Base-by-base conservation (phyloP, 2,797 vertebrate genomes). In the Lagorchestes hirsutus region DNA sequence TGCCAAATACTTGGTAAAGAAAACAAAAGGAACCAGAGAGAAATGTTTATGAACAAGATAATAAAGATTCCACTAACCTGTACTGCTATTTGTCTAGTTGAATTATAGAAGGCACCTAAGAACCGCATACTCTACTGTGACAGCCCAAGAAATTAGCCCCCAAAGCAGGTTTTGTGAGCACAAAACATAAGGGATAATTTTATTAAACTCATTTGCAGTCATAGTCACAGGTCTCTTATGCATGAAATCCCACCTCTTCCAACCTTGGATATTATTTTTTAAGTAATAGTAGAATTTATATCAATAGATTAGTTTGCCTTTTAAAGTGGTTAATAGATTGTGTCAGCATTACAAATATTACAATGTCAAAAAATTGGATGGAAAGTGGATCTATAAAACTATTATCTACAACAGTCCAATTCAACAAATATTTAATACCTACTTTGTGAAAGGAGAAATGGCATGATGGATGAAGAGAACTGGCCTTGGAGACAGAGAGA, bases 21-120 rank as follows among this genome's bases (percentile, higher is more conserved):
- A 95, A 95, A 96, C 92, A 98, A 96, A 98, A 98, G 96, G 96
- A 97, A 22, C 46, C 58, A 92, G 59, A 97, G 92, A 31, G 96
- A 93, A 96, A 62, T 56, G 94, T 74, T 91, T 93, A 94, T 62
- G 91, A 96, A 93, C 94, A 97, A 90, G 92, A 54, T 58, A 46
- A 91, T 91, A 56, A 52, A 94, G 55, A 50, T 92, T 96, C 0
- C 2, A 50, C 14, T 0, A 95, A 95, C 56, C 74, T 93, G 27
- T 59, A 92, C 90, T 40, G 22, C 95, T 0, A 18, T 52, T 95
- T 91, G 93, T 90, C 55, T 93, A 34, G 67, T 94, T 95, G 90
- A 90, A 87, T 97, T 94, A 95, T 92, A 94, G 14, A n/a, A 0
- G 55, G 34, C 29, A 59, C 31, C 55, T 0, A 87, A 8, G 56